Percentiles rank a stretch among this genome's conserved stretches.
phyloP scores from a whole-genome alignment of 2,113 vertebrate genomes.

The Pygoscelis antarcticus region DNA sequence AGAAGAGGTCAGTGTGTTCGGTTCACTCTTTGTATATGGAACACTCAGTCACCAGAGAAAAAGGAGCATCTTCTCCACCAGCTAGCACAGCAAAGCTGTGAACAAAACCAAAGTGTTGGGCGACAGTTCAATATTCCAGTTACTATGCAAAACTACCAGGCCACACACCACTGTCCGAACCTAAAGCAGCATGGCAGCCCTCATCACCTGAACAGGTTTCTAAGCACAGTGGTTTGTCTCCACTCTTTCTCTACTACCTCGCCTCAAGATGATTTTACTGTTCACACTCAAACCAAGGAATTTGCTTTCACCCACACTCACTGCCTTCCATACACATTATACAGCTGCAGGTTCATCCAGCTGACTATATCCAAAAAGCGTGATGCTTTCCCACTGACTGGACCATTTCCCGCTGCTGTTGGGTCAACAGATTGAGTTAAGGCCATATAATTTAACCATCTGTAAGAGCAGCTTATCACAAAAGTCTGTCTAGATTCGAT shows the following conservation, averaged over 20 bases:
- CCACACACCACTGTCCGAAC: not conserved
- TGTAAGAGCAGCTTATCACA: not conserved
- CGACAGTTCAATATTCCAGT: not conserved
- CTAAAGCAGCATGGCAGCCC: not conserved
- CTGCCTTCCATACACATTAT: not conserved
- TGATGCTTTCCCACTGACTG: not conserved
- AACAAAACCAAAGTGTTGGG: not conserved
- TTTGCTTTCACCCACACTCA: not conserved
- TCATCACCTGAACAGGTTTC: fast-evolving
- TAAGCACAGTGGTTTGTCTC: not conserved
- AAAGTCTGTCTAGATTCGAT: not conserved
- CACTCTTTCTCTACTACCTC: not conserved
- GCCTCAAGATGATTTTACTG: not conserved
- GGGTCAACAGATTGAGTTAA: not conserved
- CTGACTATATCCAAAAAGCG: not conserved
- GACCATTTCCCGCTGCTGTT: not conserved
- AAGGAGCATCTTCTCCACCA: not conserved
- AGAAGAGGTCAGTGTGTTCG: not conserved
- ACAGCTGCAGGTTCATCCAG: not conserved
- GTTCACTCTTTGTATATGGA: not conserved
- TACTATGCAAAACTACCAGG: not conserved
- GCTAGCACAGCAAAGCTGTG: not conserved
- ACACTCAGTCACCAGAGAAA: not conserved
- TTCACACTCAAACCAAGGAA: not conserved
- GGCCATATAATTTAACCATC: not conserved